phyloP scores from a whole-genome alignment of 2,888 invertebrate species.

The Periphyllus acericola region DNA sequence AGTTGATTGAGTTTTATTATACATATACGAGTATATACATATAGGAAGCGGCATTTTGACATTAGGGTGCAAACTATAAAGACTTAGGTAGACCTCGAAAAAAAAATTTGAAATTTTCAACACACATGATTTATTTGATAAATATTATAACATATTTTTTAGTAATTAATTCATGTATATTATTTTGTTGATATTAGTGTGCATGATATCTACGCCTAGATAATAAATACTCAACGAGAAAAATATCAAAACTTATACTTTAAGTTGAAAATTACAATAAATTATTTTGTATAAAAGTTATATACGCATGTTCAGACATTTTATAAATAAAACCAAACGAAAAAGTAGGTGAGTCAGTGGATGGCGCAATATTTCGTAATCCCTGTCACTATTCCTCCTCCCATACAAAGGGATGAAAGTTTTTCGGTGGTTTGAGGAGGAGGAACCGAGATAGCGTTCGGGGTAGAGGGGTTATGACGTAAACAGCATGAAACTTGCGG shows the following conservation, averaged over 20 bases:
- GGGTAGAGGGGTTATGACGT: constrained; percentile 54
- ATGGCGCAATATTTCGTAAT: constrained; percentile 56
- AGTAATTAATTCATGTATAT: too few species aligned
- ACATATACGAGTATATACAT: neutral
- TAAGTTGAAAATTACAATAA: too few species aligned
- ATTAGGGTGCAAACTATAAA: neutral
- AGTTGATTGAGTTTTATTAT: neutral
- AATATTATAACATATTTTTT: too few species aligned
- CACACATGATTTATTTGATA: too few species aligned
- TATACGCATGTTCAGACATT: too few species aligned
- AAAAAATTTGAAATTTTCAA: neutral
- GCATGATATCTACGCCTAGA: too few species aligned
- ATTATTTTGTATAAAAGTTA: too few species aligned
- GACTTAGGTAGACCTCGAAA: neutral
- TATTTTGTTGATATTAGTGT: too few species aligned
- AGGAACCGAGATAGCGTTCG: constrained; percentile 3
- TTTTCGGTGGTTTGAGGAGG: neutral
- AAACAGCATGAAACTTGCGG: constrained; percentile 45
- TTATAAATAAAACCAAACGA: neutral
- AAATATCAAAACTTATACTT: too few species aligned
- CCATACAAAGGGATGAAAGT: constrained; percentile 40
- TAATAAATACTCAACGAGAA: too few species aligned
- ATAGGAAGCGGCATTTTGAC: neutral
- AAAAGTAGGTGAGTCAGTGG: constrained; percentile 39
- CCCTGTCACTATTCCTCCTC: constrained; percentile 15